Base-by-base conservation (phyloP, 1,140 invertebrate species). In the Camponotus vicinus region DNA sequence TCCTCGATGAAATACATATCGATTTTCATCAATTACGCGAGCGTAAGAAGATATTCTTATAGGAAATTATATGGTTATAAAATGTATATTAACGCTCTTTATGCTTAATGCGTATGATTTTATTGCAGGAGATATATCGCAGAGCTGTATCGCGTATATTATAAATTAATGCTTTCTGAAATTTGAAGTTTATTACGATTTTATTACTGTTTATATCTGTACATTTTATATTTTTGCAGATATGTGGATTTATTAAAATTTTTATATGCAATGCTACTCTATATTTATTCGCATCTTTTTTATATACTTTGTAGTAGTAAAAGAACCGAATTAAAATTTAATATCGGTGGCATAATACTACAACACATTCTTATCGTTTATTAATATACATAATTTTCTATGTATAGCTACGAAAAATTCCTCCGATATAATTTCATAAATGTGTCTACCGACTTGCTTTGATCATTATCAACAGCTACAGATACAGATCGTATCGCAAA, bases 161-260 rank as follows among this genome's bases (percentile, higher is more conserved):
- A 55, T 49, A 18, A 59, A 61, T 83, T 61, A 79, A 52, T 52
- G 42, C 61, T 52, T 27, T 3, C 15, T 15, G 18, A 9, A 45
- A 49, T 45, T 32, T 8, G 9, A 34, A n/a, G 9, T 45, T 78
- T 66, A 49, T 4, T n/a, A 21, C 40, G 18, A 37, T 79, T 79
- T 66, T 79, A 79, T 79, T 67, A 52, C 8, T n/a, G 1, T 32
- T 18, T 7, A 18, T 45, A 45, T 45, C 9, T 45, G 13, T 66
- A 49, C 18, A 63, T 27, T 40, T 1, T 55, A 18, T n/a, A 64
- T 32, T n/a, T 57, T 2, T 45, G 11, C 42, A 45, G 42, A 59
- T 59, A 21, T 21, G 11, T 32, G 27, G 27, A 64, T 78, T 77
- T 77, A 77, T 77, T 42, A 37, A 63, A 15, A 42, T 61, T 63